Percentiles rank a stretch among this genome's conserved stretches.
Evolutionary conservation across 2,888 invertebrate species (phyloP).

Genomic region (Drosophila multiciliata): DNA sequence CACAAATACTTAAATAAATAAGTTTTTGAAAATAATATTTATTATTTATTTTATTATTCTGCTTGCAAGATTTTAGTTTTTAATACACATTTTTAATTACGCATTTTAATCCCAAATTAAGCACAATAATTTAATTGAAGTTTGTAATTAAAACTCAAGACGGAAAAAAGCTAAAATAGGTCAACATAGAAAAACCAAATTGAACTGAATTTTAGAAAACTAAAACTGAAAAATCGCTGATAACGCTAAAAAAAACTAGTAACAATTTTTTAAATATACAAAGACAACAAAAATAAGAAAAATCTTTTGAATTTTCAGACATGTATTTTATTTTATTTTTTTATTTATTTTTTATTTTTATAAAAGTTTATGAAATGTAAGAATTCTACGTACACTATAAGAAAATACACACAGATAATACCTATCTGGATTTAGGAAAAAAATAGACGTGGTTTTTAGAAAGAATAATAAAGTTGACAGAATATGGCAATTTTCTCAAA

Average conservation of each 20-base stretch:
- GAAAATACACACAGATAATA: not conserved
- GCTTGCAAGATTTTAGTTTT: not conserved
- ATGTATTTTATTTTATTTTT: not conserved
- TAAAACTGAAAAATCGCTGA: not conserved
- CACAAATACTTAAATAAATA: not conserved
- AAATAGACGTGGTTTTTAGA: not conserved
- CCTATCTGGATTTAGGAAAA: not conserved
- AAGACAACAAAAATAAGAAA: not conserved
- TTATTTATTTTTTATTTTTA: no score
- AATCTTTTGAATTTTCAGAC: accelerated
- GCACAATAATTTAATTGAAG: not conserved
- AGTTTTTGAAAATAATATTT: not conserved
- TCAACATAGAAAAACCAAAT: no score
- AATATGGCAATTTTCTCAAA: not conserved
- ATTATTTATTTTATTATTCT: not conserved
- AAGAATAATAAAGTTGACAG: not conserved
- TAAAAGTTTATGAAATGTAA: not conserved
- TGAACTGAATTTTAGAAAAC: no score
- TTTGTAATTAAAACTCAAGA: not conserved
- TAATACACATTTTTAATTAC: not conserved
- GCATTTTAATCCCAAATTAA: not conserved
- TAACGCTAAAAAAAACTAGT: not conserved
- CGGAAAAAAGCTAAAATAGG: not conserved
- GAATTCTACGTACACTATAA: not conserved
- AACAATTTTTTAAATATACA: not conserved